Evolutionary conservation across 1,140 invertebrate species (phyloP).

Genomic region (Mactra quadrangularis): DNA sequence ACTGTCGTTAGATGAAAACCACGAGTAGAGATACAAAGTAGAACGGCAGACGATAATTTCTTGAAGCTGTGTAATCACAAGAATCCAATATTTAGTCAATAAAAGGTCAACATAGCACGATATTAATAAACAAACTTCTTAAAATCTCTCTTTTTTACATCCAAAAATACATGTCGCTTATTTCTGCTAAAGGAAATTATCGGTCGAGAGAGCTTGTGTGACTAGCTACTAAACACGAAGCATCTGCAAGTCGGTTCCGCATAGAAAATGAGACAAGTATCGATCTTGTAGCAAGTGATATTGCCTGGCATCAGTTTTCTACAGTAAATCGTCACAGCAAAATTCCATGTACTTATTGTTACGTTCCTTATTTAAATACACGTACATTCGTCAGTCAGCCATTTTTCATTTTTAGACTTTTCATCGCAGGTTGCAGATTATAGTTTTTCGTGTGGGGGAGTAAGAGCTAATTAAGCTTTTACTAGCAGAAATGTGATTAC

Average conservation of each 20-base stretch:
- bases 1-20: conserved; percentile 21
- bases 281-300: neutral
- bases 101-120: conserved; percentile 21
- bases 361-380: conserved; percentile 24
- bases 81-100: neutral
- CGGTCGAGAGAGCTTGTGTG: conserved; percentile 1
- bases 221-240: conserved; percentile 31
- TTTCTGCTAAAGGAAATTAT: neutral
- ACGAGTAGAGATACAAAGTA: neutral
- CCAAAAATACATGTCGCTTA: neutral
- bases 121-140: neutral
- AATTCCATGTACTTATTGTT: conserved; percentile 17
- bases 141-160: neutral
- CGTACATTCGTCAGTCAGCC: too few relatives aligned
- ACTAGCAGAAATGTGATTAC: too few relatives aligned
- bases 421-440: too few relatives aligned
- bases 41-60: neutral
- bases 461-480: too few relatives aligned
- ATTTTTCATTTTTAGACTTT: too few relatives aligned
- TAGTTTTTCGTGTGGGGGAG: too few relatives aligned
- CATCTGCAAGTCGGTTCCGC: conserved; percentile 38
- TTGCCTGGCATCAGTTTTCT: conserved; percentile 11
- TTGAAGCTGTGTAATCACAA: neutral
- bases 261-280: conserved; percentile 48
- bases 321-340: conserved; percentile 12